Evolutionary conservation across 2,113 vertebrate genomes (phyloP).

Genomic region (Limnothrissa miodon): DNA sequence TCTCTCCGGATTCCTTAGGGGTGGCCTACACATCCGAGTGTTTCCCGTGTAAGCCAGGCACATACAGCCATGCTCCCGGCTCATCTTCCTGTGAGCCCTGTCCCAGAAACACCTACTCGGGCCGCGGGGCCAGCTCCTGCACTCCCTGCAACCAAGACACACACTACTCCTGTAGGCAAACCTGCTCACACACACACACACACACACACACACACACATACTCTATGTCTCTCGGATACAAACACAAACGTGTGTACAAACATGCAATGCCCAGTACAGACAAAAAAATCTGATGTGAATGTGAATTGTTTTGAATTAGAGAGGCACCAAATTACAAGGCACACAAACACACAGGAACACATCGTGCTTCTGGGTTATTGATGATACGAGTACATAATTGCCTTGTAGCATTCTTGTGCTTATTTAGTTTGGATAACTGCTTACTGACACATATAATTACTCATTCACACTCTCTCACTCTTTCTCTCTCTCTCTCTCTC

Average conservation of each 20-base stretch:
- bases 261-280: not conserved
- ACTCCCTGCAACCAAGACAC: conserved; percentile 75
- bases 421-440: not conserved
- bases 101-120: conserved; percentile 85
- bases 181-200: conserved; percentile 1
- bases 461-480: not conserved
- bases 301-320: too few species aligned
- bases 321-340: not conserved
- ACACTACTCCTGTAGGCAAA: conserved; percentile 82
- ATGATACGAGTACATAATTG: not conserved
- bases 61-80: conserved; percentile 82
- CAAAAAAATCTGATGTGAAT: not conserved
- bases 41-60: conserved; percentile 91
- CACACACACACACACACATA: not conserved
- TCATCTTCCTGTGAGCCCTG: conserved; percentile 84
- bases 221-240: not conserved
- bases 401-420: not conserved
- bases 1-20: conserved; percentile 65
- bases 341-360: not conserved
- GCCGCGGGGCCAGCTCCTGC: conserved; percentile 88
- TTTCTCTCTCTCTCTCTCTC: not conserved
- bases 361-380: not conserved
- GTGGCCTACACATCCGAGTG: conserved; percentile 96
- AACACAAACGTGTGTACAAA: not conserved
- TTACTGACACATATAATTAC: not conserved